Conservation (phyloP, 2,888 invertebrate genomes). For the Gastracanthus pulcherrimus region DNA sequence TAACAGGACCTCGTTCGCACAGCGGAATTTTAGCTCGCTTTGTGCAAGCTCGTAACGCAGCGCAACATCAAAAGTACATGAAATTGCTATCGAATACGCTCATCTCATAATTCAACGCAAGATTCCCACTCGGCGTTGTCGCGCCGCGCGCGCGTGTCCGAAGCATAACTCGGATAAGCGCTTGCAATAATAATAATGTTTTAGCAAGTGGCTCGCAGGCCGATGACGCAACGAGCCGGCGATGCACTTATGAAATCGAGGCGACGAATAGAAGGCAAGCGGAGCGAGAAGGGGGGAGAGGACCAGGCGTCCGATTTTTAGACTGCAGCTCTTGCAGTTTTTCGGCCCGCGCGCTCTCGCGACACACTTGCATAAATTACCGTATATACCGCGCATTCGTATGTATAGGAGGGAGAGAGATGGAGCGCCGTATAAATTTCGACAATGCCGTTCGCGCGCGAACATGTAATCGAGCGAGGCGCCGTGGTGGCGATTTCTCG, state of each 20-base stretch:
- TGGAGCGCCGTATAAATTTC: slow-evolving; percentile 15
- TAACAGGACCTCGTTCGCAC: no score
- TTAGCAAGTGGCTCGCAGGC: not conserved
- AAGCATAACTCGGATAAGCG: not conserved
- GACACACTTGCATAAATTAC: slow-evolving; percentile 52
- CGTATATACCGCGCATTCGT: no score
- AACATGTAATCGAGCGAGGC: no score
- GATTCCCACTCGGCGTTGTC: not conserved
- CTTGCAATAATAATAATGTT: slow-evolving; percentile 3
- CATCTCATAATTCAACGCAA: slow-evolving; percentile 17
- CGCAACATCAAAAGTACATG: not conserved
- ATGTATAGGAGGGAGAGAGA: no score
- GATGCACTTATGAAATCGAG: not conserved
- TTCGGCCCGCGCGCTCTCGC: slow-evolving; percentile 24
- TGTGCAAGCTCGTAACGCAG: no score
- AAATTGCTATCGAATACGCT: not conserved
- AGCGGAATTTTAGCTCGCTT: no score
- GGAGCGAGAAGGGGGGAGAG: no score
- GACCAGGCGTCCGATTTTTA: slow-evolving; percentile 34
- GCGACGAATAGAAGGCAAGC: slow-evolving; percentile 24
- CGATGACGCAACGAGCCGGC: slow-evolving; percentile 12
- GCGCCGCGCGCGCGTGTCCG: not conserved
- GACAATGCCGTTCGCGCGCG: not conserved
- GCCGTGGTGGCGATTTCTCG: not conserved
- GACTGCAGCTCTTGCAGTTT: slow-evolving; percentile 50